Conservation (phyloP, 37 sponge, comb jelly and placozoan genomes). For the Geodia barretti region DNA sequence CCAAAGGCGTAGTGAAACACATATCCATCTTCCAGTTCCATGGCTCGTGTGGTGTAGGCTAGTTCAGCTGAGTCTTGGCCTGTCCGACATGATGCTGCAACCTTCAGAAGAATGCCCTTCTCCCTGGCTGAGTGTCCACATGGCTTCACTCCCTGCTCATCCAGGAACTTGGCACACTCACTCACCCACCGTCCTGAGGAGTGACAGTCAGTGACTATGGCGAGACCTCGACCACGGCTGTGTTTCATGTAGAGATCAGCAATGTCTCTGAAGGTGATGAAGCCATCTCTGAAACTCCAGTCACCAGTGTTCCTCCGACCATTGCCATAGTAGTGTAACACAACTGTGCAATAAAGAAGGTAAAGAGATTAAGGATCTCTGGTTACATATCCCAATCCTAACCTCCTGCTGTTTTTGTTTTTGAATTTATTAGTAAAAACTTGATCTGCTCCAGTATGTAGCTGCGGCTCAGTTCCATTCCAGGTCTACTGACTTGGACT, state of each 20-base stretch:
- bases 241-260: conserved; percentile 46
- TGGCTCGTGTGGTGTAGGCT: background rate
- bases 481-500: background rate
- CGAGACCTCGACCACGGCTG: conserved; percentile 48
- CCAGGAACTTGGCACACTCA: conserved; percentile 35
- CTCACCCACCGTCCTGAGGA: conserved; percentile 63
- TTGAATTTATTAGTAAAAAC: background rate
- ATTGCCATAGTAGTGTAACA: conserved; percentile 71
- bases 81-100: conserved; percentile 48
- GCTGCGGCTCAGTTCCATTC: background rate
- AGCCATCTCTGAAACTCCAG: conserved; percentile 84
- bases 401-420: background rate
- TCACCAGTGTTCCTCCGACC: conserved; percentile 72
- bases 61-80: conserved; percentile 19
- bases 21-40: background rate
- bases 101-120: conserved; percentile 60
- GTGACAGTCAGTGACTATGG: conserved; percentile 64
- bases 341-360: too few relatives aligned
- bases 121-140: conserved; percentile 75
- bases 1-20: background rate
- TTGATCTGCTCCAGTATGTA: background rate
- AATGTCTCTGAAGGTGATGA: conserved; percentile 59
- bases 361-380: too few relatives aligned
- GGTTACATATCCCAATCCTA: too few relatives aligned
- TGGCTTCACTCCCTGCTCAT: conserved; percentile 45